A percentile compares a stretch with the other conserved stretches of the same genome.
phyloP scores from a whole-genome alignment of 2,888 invertebrate genomes.

The Meteorus cinctellus region DNA sequence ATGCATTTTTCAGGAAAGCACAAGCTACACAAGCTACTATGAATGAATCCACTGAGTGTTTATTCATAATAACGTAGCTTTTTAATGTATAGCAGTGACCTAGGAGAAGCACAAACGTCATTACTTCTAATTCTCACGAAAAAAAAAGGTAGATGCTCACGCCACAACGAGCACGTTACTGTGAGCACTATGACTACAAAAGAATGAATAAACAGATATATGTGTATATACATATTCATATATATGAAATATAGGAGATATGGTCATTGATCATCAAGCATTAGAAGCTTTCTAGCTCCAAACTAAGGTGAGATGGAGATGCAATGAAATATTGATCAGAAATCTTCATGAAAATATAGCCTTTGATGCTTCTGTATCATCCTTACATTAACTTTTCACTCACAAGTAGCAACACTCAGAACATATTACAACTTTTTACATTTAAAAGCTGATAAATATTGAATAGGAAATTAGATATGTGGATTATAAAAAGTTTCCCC shows the following conservation, averaged over 20 bases:
- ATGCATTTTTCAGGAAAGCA: conserved; percentile 19
- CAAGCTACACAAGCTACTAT: neutral
- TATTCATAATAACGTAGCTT: neutral
- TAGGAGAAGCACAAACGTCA: conserved; percentile 47
- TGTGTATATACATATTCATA: too few relatives aligned
- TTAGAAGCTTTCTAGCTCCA: neutral
- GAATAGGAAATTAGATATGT: neutral
- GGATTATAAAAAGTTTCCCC: conserved; percentile 11
- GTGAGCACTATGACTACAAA: neutral
- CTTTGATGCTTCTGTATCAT: too few relatives aligned
- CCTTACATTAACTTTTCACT: neutral
- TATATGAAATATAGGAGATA: too few relatives aligned
- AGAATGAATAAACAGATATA: too few relatives aligned
- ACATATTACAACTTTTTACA: neutral
- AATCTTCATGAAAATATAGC: neutral
- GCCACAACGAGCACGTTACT: neutral
- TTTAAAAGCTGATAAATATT: conserved; percentile 7
- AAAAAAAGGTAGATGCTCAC: neutral
- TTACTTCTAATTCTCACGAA: conserved; percentile 49
- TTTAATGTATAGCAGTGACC: conserved; percentile 48
- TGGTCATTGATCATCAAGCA: neutral
- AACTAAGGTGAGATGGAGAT: neutral
- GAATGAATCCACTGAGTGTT: neutral
- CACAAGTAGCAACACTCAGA: neutral
- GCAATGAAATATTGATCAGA: neutral